phyloP scores from a whole-genome alignment of 2,888 invertebrate species.

The Cacoxenus indagator region DNA sequence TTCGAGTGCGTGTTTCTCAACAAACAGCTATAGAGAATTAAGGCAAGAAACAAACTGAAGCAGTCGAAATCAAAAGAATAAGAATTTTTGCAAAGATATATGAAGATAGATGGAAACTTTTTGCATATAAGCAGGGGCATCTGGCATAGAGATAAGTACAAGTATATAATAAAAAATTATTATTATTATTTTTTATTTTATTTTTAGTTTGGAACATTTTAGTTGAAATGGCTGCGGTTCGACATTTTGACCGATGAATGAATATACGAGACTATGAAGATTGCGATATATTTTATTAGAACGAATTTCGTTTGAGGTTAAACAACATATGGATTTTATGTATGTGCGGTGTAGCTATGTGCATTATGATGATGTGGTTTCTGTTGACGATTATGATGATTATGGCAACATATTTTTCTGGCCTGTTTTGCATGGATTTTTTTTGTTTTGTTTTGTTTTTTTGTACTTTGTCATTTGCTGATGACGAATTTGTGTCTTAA shows the following conservation, averaged over 20 bases:
- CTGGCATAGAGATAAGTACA: background rate
- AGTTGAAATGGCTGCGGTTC: background rate
- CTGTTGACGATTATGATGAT: slow-evolving; percentile 20
- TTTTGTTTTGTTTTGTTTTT: slow-evolving; percentile 1
- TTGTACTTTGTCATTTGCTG: background rate
- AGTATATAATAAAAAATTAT: background rate
- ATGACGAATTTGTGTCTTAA: slow-evolving; percentile 6
- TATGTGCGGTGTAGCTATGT: background rate
- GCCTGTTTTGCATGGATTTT: background rate
- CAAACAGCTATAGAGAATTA: background rate
- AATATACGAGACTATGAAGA: background rate
- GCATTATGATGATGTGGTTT: slow-evolving; percentile 9
- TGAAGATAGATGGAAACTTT: background rate
- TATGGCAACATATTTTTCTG: slow-evolving; percentile 17
- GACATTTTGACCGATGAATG: background rate
- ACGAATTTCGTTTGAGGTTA: slow-evolving; percentile 18
- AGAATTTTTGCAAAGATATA: background rate
- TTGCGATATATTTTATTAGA: slow-evolving; percentile 11
- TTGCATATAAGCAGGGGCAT: background rate
- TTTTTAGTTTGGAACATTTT: slow-evolving; percentile 8
- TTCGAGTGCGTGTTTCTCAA: background rate
- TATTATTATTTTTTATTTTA: background rate
- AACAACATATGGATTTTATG: slow-evolving; percentile 46
- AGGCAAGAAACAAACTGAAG: background rate
- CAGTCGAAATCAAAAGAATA: background rate